Evolutionary conservation across 1,140 invertebrate genomes (phyloP), one percentile per base, ranked within the genome.

Genomic region (Lepidurus packardi): DNA sequence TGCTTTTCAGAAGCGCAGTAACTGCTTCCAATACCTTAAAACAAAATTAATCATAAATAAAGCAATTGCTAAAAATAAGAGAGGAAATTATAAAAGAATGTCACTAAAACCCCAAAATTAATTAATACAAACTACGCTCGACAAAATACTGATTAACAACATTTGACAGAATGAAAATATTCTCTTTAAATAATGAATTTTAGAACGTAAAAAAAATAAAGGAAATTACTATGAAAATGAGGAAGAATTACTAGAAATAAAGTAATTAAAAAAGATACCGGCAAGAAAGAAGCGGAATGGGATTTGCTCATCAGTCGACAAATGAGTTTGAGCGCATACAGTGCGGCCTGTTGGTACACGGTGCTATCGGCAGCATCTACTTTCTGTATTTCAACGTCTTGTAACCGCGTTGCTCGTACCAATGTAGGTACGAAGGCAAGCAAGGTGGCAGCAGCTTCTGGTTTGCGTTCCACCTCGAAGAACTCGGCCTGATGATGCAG

Each of bases 281-380:
- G 42, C 75, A 80, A 81, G 7, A 77, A 75, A 10, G 79, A 79
- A 25, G 78, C 73, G 21, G 53, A 78, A 21, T 76, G 8, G 9
- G 73, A 75, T 11, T 79, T 53, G 10, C 82, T 81, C 34, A 81
- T 80, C 1, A 82, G 65, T 2, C 91, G 90, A 0, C 92, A 90
- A 10, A 97, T 82, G 6, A 96, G 84, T 84, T 97, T 96, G 7
- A 97, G 83, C 1, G 91, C 91, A 42, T 95, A 88, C 16, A 97
- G 84, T 1, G 92, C 91, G 1, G 91, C 92, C 85, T 96, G 94
- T 82, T 93, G 90, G 79, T 92, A 89, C 7, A 91, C 83, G 78
- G 92, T 89, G 24, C 87, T 81, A 79, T 90, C 87, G 79, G 87
- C 84, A 82, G 84, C 84, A 83, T 82, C 79, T 81, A 34, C 73